These are phyloP conservation scores for Dicentrarchus labrax DNA, from an alignment of 2,113 vertebrate genomes.

Conservation along the genomic window DNA sequence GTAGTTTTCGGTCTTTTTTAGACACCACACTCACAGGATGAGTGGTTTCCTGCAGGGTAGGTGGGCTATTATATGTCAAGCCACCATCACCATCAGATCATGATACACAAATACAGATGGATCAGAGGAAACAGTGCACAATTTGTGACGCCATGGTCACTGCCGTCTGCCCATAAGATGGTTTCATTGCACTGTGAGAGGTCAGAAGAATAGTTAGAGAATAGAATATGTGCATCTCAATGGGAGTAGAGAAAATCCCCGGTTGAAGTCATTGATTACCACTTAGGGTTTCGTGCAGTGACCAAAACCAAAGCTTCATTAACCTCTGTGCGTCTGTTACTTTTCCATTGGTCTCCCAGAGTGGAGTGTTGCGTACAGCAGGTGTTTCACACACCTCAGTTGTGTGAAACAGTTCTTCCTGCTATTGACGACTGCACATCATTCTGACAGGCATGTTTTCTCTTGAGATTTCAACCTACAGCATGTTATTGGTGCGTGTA, in stretches of 20 bases:
- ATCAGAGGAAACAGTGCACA: too few species aligned
- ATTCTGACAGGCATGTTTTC: background rate
- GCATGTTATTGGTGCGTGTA: background rate
- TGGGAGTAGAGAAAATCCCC: too few species aligned
- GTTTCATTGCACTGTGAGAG: too few species aligned
- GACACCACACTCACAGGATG: background rate
- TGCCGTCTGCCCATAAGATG: too few species aligned
- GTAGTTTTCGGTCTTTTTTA: background rate
- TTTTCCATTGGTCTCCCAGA: background rate
- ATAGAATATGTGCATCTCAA: too few species aligned
- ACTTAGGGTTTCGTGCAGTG: background rate
- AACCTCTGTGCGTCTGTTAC: background rate
- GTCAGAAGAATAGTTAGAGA: too few species aligned
- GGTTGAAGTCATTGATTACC: background rate
- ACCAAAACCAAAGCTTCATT: background rate
- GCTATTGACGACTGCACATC: background rate
- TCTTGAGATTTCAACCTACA: background rate
- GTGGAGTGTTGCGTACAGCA: background rate
- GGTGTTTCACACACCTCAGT: background rate
- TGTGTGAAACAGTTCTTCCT: background rate
- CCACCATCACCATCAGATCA: background rate
- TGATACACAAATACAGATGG: background rate
- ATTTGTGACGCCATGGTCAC: too few species aligned
- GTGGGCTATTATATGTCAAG: constrained; percentile 6
- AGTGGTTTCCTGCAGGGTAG: constrained; percentile 1